Evolutionary conservation across 2,797 vertebrate genomes (phyloP), one percentile per base, ranked within the genome.

Genomic region (Cryptoblepharus egeriae): DNA sequence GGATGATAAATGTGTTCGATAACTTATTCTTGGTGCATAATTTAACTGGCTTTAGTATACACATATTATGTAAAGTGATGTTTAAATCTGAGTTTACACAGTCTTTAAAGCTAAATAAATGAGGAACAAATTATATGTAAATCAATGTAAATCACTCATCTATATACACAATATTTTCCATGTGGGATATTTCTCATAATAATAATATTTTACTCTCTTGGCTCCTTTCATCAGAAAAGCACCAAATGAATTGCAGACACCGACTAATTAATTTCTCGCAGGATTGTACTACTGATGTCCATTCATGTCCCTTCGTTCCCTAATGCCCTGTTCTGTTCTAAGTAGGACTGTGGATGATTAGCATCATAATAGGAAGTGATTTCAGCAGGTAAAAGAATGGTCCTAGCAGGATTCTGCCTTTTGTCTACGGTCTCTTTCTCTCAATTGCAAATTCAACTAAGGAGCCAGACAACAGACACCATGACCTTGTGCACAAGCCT

Each of bases 91-190:
- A 74, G 42, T 78, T 77, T 87, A 69, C 74, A 68, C 63, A 77
- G 74, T 24, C 81, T 81, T 84, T 84, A 87, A 81, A 80, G 39
- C 80, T 82, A 82, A 82, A 82, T 58, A 82, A 82, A 79, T 65
- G 63, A 79, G 65, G 49, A 79, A 64, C 65, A 82, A 82, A 86
- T 82, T 37, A 87, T 80, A 83, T 80, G 73, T 87, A 84, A 83
- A 83, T 83, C 32, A 35, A 72, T 83, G 63, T 77, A 87, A 87
- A 81, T 81, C 77, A 82, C 63, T 83, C 67, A 52, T 81, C 84
- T 60, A 30, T 58, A 28, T 60, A 57, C 10, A 28, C 30, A 65
- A 0, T 10, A 37, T 52, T 85, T 87, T 69, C 79, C 68, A 77
- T 74, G 35, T 39, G 83, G 37, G 39, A 37, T 72, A 65, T 80